These are phyloP conservation scores for Phyllopteryx taeniolatus DNA, from an alignment of 2,113 vertebrate species.

Conservation along the genomic window DNA sequence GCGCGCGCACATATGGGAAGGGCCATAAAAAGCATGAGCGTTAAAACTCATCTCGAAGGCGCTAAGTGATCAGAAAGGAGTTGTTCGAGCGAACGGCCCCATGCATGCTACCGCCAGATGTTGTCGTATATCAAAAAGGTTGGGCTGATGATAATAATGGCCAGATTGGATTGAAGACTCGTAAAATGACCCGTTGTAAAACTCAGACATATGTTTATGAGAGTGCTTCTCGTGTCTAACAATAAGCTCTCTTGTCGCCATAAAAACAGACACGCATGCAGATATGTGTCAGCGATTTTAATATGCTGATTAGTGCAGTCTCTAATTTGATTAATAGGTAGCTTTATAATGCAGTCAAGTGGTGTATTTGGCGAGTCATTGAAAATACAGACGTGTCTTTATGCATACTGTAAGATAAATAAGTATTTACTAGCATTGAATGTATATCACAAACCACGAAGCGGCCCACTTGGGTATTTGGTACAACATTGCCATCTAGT, in stretches of 20 bases:
- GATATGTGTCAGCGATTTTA: conserved; percentile 10
- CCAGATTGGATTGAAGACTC: conserved; percentile 59
- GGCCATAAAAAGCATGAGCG: conserved; percentile 40
- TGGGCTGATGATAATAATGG: conserved; percentile 67
- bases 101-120: conserved; percentile 54
- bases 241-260: conserved; percentile 56
- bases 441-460: background rate
- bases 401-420: background rate
- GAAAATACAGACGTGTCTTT: background rate
- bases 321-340: conserved; percentile 11
- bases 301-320: conserved; percentile 12
- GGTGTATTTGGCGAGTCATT: background rate
- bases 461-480: background rate
- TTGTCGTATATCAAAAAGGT: conserved; percentile 63
- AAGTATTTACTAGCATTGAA: background rate
- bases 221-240: conserved; percentile 58
- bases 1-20: conserved; percentile 36
- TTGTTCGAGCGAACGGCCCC: conserved; percentile 10
- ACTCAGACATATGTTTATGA: conserved; percentile 56
- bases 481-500: conserved; percentile 61
- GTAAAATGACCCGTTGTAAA: conserved; percentile 53
- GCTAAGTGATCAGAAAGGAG: conserved; percentile 55
- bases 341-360: background rate
- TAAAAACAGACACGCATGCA: conserved; percentile 42
- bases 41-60: conserved; percentile 42